Evolutionary conservation across 2,113 vertebrate species (phyloP).

Genomic region (Tupaia tana): DNA sequence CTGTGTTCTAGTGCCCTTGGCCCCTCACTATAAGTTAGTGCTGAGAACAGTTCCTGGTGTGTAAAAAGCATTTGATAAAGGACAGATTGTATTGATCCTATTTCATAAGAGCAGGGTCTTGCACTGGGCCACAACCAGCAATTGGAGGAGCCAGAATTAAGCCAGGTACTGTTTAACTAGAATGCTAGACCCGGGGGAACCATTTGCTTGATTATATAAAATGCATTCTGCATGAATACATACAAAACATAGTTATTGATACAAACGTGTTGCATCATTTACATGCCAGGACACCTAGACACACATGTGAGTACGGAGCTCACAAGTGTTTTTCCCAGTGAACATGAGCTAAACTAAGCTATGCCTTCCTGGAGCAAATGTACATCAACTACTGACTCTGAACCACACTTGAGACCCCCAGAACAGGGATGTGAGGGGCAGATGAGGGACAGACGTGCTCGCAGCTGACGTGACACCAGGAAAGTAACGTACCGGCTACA

Average conservation of each 20-base stretch:
- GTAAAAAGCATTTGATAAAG: not conserved
- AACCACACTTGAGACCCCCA: not conserved
- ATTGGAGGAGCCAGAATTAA: not conserved
- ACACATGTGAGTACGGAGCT: accelerated
- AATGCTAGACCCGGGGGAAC: not conserved
- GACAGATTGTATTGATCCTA: not conserved
- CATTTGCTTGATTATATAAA: not conserved
- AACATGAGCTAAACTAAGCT: not conserved
- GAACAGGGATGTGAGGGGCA: not conserved
- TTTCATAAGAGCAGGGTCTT: not conserved
- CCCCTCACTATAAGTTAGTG: not conserved
- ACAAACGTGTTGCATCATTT: not conserved
- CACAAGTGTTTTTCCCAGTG: not conserved
- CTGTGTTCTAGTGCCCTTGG: not conserved
- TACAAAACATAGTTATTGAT: not conserved
- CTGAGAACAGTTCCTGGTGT: not conserved
- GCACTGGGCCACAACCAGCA: not conserved
- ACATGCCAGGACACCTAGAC: not conserved
- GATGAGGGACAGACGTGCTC: not conserved
- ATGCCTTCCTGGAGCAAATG: not conserved
- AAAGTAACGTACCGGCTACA: not conserved
- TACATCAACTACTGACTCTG: not conserved
- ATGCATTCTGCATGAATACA: accelerated
- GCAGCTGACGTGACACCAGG: not conserved
- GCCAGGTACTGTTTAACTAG: not conserved